Evolutionary conservation across 2,797 vertebrate genomes (phyloP).

Genomic region (Myotis vivesi): DNA sequence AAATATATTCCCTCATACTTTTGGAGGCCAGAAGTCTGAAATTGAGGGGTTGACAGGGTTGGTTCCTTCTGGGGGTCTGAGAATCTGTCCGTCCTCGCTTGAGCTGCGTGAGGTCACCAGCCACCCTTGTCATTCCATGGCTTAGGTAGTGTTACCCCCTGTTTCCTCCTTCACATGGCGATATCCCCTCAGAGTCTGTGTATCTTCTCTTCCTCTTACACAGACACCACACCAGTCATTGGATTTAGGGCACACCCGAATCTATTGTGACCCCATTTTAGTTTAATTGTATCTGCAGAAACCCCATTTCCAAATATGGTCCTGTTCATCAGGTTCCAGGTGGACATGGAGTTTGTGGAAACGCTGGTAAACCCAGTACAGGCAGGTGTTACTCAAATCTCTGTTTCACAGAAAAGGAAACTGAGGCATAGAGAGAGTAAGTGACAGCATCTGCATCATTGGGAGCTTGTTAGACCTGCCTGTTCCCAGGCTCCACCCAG

Average conservation of each 20-base stretch:
- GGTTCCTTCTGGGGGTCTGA: neutral
- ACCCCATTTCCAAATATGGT: neutral
- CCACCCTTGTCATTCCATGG: too few relatives aligned
- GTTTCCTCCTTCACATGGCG: rapidly evolving
- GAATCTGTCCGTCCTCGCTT: neutral
- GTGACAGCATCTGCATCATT: rapidly evolving
- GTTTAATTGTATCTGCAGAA: neutral
- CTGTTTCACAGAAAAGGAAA: neutral
- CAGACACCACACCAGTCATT: rapidly evolving
- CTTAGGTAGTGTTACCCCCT: rapidly evolving
- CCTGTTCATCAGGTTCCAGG: neutral
- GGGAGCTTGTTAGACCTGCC: rapidly evolving
- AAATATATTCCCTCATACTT: neutral
- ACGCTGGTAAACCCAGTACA: neutral
- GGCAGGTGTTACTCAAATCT: neutral
- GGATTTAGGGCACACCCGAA: neutral
- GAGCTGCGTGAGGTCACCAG: rapidly evolving
- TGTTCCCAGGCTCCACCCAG: neutral
- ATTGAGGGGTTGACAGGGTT: rapidly evolving
- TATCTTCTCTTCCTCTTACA: neutral
- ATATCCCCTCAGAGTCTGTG: neutral
- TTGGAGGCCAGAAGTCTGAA: neutral
- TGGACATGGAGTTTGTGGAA: neutral
- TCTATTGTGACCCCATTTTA: neutral
- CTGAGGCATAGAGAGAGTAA: neutral